phyloP scores from a whole-genome alignment of 2,888 invertebrate species.

The Cryptocheilus praepositus region DNA sequence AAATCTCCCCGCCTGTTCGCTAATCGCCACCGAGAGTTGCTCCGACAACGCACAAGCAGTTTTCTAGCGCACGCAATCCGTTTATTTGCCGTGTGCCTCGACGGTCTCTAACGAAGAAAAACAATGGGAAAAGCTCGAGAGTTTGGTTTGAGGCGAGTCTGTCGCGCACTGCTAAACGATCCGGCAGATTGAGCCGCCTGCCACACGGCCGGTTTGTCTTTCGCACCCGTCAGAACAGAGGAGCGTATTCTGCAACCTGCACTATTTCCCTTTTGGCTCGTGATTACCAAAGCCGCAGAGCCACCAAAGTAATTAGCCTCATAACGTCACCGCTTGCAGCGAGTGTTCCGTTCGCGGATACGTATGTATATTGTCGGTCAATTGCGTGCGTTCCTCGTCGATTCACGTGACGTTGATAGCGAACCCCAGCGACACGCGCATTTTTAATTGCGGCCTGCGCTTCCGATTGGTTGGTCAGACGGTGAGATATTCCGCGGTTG shows the following conservation, averaged over 20 bases:
- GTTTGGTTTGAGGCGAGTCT: constrained; percentile 11
- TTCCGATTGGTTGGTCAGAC: too few relatives aligned
- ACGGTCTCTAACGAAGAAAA: constrained; percentile 25
- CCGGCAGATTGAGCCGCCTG: constrained; percentile 19
- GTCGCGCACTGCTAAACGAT: constrained; percentile 28
- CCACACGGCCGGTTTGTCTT: constrained; percentile 19
- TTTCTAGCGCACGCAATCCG: constrained; percentile 8
- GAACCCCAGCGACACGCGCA: too few relatives aligned
- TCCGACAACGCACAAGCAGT: too few relatives aligned
- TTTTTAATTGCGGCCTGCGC: too few relatives aligned
- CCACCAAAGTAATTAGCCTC: constrained; percentile 36
- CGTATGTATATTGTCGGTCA: too few relatives aligned
- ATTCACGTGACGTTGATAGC: too few relatives aligned
- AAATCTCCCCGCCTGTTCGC: too few relatives aligned
- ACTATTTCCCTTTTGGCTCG: constrained; percentile 8
- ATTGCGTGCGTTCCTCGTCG: too few relatives aligned
- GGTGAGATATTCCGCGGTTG: too few relatives aligned
- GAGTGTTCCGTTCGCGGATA: too few relatives aligned
- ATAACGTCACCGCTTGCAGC: constrained; percentile 15
- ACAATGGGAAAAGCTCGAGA: constrained; percentile 13
- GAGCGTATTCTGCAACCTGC: not conserved
- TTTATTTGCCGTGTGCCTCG: constrained; percentile 28
- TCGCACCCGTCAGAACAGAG: constrained; percentile 2
- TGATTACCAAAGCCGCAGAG: constrained; percentile 34
- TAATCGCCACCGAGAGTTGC: too few relatives aligned